Base-by-base conservation (phyloP, 2,797 vertebrate species). In the Chelon labrosus region DNA sequence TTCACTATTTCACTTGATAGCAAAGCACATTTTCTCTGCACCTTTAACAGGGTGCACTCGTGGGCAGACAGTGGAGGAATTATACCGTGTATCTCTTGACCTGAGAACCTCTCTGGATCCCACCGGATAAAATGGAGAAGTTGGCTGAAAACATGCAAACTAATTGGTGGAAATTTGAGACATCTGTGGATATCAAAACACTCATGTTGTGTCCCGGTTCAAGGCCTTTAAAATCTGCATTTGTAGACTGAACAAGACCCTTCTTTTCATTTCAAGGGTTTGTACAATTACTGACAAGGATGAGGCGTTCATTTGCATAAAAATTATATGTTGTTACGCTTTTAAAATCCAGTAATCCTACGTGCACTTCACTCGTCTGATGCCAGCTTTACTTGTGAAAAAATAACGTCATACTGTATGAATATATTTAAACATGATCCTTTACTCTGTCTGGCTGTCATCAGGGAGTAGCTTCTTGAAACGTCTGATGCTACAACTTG, bases 1-100 rank as follows among this genome's bases (percentile, higher is more conserved):
- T 37, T 41, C 27, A 27, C 35, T 50, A 16, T 60, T 65, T 65
- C 19, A 46, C 20, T 70, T 68, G 1, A 64, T 52, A 50, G 27
- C 35, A 31, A 70, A n/a, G 17, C 16, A 25, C 25, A 25, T 56
- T 65, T 75, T 44, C 31, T 1, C 4, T 39, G 51, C 27, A 65
- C 9, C 14, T 55, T 70, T 54, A 59, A 51, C 6, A 4, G n/a
- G 53, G 61, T 37, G 38, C 75, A 42, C 66, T 55, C 56, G 42
- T 19, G 27, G n/a, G 37, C 49, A 64, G 31, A 68, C 17, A 19
- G 42, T 20, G 50, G 16, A 35, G 20, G 22, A 22, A 56, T 65
- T 39, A 62, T 44, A 44, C 31, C 31, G 31, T 8, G 6, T 20
- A 54, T 67, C 44, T 31, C 25, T 41, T 67, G 42, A 39, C 16